A percentile compares a stretch with the other conserved stretches of the same genome.
These are phyloP conservation scores for Naja naja DNA, from an alignment of 2,113 vertebrate genomes.

Conservation along the genomic window DNA sequence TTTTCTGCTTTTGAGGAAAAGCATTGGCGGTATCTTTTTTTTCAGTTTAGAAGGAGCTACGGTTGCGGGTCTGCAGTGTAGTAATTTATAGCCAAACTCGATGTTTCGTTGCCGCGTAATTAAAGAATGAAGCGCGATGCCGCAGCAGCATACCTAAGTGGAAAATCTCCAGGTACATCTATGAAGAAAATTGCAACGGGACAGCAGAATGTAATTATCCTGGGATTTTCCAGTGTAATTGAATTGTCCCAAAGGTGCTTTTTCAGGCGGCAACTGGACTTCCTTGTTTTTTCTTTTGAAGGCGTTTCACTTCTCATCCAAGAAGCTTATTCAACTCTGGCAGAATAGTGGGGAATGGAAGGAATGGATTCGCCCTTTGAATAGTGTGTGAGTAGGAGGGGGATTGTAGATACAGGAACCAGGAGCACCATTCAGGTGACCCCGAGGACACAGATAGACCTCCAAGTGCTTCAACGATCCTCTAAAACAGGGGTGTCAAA, in stretches of 20 bases:
- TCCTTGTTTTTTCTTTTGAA: too few species aligned
- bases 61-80: background rate
- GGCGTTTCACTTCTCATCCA: too few species aligned
- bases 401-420: too few species aligned
- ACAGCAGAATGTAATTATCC: background rate
- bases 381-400: too few species aligned
- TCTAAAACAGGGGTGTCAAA: too few species aligned
- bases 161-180: background rate
- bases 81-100: background rate
- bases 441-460: too few species aligned
- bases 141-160: background rate
- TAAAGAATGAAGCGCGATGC: background rate
- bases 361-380: too few species aligned
- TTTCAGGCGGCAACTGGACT: too few species aligned
- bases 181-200: background rate
- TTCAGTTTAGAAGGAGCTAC: background rate
- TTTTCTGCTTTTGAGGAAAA: background rate
- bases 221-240: background rate
- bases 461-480: too few species aligned
- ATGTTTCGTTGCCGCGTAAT: background rate
- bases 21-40: background rate
- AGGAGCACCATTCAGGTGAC: too few species aligned
- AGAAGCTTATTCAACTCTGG: too few species aligned
- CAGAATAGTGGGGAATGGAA: too few species aligned
- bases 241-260: background rate